Evolutionary conservation across 2,797 vertebrate genomes (phyloP), one percentile per base, ranked within the genome.

Genomic region (Myripristis murdjan): DNA sequence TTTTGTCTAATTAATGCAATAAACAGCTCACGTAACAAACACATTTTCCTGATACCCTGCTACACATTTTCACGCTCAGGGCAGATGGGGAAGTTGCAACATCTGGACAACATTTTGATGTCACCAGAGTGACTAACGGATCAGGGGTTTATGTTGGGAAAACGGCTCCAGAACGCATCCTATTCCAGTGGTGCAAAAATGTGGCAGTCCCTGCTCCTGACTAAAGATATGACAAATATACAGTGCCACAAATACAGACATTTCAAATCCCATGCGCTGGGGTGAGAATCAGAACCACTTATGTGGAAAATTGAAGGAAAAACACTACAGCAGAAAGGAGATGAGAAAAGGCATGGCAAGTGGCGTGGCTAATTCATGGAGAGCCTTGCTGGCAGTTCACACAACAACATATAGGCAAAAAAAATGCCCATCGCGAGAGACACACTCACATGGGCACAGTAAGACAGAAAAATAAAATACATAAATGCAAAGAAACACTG

Each of bases 1-100:
- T 95, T 95, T 95, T 94, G 95, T 97, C 97, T 97, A 97, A 98
- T 98, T 98, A 97, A 98, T 97, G 96, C 95, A 95, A 96, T 96
- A 96, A 97, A 96, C 95, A 96, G 95, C 85, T 87, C 87, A 76
- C 61, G 93, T 96, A 95, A 97, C 94, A 96, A 97, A 96, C 94
- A 96, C 93, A 89, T 95, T 96, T 86, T 91, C 86, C 92, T 90
- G 91, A 94, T 94, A 92, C 92, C 89, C 89, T 86, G 89, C 87
- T 84, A 84, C 94, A 93, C 91, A 86, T 92, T 89, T 87, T 87
- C 70, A 54, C 68, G 84, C 60, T 71, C 55, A 41, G 85, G 93
- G 89, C 93, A 94, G 95, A 91, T 94, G 95, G 94, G 92, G 91
- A 93, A 90, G 90, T 61, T 90, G 92, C 93, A 96, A 95, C 96